Conservation (phyloP, 2,888 invertebrate species). For the Ennomos erosarius region DNA sequence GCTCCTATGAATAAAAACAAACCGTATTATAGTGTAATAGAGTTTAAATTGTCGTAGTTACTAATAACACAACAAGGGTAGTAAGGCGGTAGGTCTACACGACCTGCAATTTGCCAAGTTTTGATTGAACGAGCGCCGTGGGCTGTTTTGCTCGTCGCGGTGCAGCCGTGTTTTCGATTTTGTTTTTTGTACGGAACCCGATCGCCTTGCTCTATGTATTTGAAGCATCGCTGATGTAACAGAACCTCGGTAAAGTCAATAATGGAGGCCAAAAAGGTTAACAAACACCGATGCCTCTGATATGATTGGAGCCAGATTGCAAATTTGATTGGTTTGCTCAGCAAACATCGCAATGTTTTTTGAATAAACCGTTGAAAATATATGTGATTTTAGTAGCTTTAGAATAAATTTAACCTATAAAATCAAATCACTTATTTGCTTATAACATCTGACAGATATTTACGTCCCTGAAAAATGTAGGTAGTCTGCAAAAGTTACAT, state of each 20-base stretch:
- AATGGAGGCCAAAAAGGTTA: background rate
- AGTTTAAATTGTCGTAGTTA: slow-evolving; percentile 1
- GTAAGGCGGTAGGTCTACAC: slow-evolving; percentile 37
- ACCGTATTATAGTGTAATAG: slow-evolving; percentile 9
- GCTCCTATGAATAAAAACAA: slow-evolving; percentile 9
- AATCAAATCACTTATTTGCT: too few relatives aligned
- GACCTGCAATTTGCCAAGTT: slow-evolving; percentile 45
- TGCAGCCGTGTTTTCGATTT: slow-evolving; percentile 23
- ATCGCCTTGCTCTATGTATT: background rate
- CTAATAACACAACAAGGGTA: slow-evolving; percentile 14
- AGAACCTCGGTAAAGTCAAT: slow-evolving; percentile 2
- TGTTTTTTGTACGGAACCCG: slow-evolving; percentile 2
- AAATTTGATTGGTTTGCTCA: too few relatives aligned
- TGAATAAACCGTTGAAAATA: too few relatives aligned
- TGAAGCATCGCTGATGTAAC: slow-evolving; percentile 1
- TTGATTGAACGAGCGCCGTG: slow-evolving; percentile 41
- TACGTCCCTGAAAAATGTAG: too few relatives aligned
- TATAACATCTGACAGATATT: too few relatives aligned
- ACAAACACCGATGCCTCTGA: too few relatives aligned
- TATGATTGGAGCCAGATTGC: too few relatives aligned
- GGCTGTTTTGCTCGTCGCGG: slow-evolving; percentile 7
- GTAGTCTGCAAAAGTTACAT: too few relatives aligned
- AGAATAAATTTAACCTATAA: too few relatives aligned
- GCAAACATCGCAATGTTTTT: too few relatives aligned
- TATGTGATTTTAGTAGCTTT: too few relatives aligned